Evolutionary conservation across 2,888 invertebrate species (phyloP), one percentile per base, ranked within the genome.

Genomic region (Eupithecia vulgata): DNA sequence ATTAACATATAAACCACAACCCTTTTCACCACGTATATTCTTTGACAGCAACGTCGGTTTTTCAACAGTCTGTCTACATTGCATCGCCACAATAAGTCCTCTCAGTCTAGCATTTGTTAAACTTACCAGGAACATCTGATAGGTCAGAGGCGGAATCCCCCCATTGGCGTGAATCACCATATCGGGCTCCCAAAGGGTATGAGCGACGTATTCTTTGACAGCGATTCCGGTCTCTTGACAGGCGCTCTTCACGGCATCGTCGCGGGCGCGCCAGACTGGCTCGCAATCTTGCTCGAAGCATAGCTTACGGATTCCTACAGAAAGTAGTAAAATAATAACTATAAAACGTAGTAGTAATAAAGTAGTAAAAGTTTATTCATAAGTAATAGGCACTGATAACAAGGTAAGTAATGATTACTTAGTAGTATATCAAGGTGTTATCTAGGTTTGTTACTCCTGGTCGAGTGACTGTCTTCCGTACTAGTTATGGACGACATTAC

Each of bases 171-270:
- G 90, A 61, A 97, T 95, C 12, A 97, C 95, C 48, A 90, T 91
- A 42, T 94, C 92, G 0, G 97, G 97, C 85, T 96, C 95, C 96
- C 96, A 97, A 12, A 97, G 90, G 0, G 97, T 97, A 80, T 97
- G 97, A 0, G 96, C 96, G 4, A 96, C 95, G 80, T 95, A 94
- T 82, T 97, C 97, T 57, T 64, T 90, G 85, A 95, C 95, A 66
- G 90, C 83, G 4, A 97, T 95, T 34, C 94, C 95, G 59, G 93
- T 85, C 74, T 95, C 94, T 0, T 86, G 84, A 81, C 97, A 96
- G 25, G 95, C 85, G 0, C 78, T 73, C 80, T 95, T 95, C 0
- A 96, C 95, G 6, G 88, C 83, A 30, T 95, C 92, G 85, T 97
- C 97, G 1, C 97, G 92, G 0, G 89, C 87, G 13, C 93, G 94